Evolutionary conservation across 2,113 vertebrate species (phyloP), one percentile per base, ranked within the genome.

Genomic region (Merops nubicus): DNA sequence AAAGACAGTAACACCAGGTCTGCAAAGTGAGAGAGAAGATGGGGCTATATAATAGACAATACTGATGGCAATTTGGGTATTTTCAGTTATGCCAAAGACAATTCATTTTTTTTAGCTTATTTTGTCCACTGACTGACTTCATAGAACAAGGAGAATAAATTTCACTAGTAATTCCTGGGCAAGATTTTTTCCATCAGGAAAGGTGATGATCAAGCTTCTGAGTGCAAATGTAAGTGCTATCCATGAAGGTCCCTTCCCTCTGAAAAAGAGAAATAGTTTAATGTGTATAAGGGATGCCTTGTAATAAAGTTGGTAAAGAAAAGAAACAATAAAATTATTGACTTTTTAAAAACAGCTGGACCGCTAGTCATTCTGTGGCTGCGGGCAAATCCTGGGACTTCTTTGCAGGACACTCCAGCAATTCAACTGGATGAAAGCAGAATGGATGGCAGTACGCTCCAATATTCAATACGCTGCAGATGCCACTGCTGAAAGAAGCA

Each of bases 391-490:
- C 73, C 80, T 87, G 68, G 65, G 86, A 79, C 81, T 89, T 68
- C 89, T 82, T 95, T 82, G 69, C 62, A 50, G 85, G 81, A 79
- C 50, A 89, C 67, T 89, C 84, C 81, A 88, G 81, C 36, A 91
- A 63, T 82, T 93, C 87, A 76, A 62, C 48, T 82, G 87, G 70
- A 91, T 93, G 77, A 94, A 96, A 91, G 88, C 78, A 88, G 85
- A 94, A 91, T 65, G 74, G 74, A 76, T 93, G 50, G 64, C 81
- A 91, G 43, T 25, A 65, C 72, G 62, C 81, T 95, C 81, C 84
- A 94, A 48, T 84, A 84, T 86, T 94, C 93, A 95, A 87, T 96
- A 88, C 50, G 65, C 81, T 88, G 87, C 89, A 96, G 87, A 96
- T 95, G 96, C 89, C 4, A 7, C 65, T 89, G 70, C 93, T 91